Base-by-base conservation (phyloP, 1,140 invertebrate species). In the Sweltsa coloradensis region DNA sequence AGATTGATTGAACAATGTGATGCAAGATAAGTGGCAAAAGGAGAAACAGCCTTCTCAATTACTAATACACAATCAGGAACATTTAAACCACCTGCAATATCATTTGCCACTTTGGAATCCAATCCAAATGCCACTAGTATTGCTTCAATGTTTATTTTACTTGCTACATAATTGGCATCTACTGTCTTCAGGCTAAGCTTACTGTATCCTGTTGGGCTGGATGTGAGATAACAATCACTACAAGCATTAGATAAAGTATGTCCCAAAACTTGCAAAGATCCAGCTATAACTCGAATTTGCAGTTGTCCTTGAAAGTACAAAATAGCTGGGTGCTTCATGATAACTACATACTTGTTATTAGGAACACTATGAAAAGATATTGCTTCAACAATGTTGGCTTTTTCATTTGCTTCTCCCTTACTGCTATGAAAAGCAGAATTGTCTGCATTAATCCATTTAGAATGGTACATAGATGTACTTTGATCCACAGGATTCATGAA, bases 291-390 rank as follows among this genome's bases (percentile, higher is more conserved):
- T 11, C 16, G 23, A 9, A 45, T 21, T n/a, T 16, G 16, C 26
- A 45, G 25, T 21, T 6, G 18, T n/a, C 43, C 43, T 45, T 34
- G 23, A 11, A 45, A 27, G 14, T 4, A 45, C 6, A 45, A 16
- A 21, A 22, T 34, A 31, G 22, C n/a, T n/a, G 43, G 43, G 34
- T 45, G 43, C 11, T 14, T 45, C 43, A 45, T 23, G 13, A 34
- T 26, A 26, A 45, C 22, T 5, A 34, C 5, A 16, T 22, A 45
- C 18, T 34, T 22, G 13, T 13, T 27, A 6, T 9, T n/a, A 23
- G 43, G 27, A 23, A 45, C 29, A 2, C 27, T 45, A 31, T 45
- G 43, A 13, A 45, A n/a, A n/a, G n/a, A n/a, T n/a, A n/a, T n/a
- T n/a, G n/a, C n/a, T n/a, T n/a, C n/a, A n/a, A n/a, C n/a, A n/a